Evolutionary conservation across 2,113 vertebrate species (phyloP).

Genomic region (Microtus oregoni): DNA sequence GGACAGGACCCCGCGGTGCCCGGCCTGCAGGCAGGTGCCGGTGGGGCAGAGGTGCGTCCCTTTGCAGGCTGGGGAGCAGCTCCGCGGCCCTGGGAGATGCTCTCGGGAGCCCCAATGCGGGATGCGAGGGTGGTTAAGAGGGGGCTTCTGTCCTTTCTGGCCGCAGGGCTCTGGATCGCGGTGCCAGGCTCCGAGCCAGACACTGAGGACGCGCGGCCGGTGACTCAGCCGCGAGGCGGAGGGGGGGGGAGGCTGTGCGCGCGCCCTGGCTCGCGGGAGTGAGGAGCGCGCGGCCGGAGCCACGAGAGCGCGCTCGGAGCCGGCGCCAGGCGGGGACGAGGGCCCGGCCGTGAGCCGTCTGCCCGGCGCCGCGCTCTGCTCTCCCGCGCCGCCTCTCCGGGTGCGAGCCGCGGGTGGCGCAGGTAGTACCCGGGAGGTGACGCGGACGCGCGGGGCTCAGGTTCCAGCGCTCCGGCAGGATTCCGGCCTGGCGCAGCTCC

Average conservation of each 20-base stretch:
- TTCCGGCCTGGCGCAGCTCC: not conserved
- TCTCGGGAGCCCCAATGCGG: not conserved
- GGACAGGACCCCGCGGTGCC: not conserved
- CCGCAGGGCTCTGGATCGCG: not conserved
- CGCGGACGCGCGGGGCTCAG: conserved; percentile 10
- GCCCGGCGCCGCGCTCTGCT: conserved; percentile 67
- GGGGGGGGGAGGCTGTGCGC: conserved; percentile 16
- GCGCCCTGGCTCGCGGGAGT: conserved; percentile 59
- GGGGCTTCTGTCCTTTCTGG: not conserved
- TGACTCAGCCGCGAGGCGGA: conserved; percentile 49
- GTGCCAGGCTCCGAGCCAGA: not conserved
- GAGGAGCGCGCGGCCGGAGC: conserved; percentile 72
- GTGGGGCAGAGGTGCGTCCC: not conserved
- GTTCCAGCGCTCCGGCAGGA: conserved; percentile 1
- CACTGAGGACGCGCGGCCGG: not conserved
- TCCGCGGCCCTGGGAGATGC: not conserved
- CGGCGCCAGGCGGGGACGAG: conserved; percentile 75
- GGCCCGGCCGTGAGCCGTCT: not conserved
- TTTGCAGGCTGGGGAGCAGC: not conserved
- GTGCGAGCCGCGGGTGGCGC: conserved; percentile 44
- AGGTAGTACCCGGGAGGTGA: conserved; percentile 50
- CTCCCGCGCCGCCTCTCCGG: conserved; percentile 60
- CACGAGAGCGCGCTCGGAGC: conserved; percentile 37
- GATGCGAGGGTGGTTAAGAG: not conserved
- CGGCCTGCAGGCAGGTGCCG: too few relatives aligned